Evolutionary conservation across 2,113 vertebrate genomes (phyloP).

Genomic region (Motacilla tschutschensis): DNA sequence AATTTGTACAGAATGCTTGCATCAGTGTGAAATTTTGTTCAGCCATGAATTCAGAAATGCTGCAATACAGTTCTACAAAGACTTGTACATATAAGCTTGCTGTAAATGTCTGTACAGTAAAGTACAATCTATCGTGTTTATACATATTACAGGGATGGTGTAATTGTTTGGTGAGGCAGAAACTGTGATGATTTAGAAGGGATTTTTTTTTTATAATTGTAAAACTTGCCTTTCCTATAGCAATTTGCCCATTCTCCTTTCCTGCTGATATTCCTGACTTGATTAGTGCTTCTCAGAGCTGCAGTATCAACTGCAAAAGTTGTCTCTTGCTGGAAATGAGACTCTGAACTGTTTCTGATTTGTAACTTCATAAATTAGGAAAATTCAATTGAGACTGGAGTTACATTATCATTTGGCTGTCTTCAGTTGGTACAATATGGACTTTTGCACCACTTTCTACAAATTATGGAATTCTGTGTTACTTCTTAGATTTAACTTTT

Average conservation of each 20-base stretch:
- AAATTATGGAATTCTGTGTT: not conserved
- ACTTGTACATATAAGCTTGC: not conserved
- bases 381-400: not conserved
- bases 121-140: fast-evolving
- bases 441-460: not conserved
- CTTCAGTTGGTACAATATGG: not conserved
- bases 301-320: not conserved
- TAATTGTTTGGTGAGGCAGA: not conserved
- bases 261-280: not conserved
- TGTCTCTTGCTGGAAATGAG: not conserved
- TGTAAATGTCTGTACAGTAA: fast-evolving
- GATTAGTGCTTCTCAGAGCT: not conserved
- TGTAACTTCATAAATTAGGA: not conserved
- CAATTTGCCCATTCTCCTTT: not conserved
- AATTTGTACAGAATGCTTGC: not conserved
- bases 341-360: not conserved
- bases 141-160: not conserved
- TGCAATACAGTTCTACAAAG: not conserved
- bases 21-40: not conserved
- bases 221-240: not conserved
- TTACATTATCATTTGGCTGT: not conserved
- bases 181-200: not conserved
- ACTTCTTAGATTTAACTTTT: not conserved
- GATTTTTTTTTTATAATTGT: not conserved
- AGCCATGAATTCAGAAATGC: not conserved